Conservation (phyloP, 64 coral and sea anemone genomes). For the Dendrophyllia cribrosa region DNA sequence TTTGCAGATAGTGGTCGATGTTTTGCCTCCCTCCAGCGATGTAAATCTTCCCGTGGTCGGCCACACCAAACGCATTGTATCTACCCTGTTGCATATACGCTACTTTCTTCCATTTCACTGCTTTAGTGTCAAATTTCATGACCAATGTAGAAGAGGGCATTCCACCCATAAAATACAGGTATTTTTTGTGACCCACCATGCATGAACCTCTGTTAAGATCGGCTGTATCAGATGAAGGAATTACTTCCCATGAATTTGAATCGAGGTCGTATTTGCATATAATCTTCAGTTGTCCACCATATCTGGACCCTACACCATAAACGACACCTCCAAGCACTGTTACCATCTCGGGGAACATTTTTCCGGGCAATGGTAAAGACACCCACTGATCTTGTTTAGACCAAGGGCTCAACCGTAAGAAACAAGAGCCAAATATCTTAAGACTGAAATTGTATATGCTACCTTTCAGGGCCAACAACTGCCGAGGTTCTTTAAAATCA, state of each 20-base stretch:
- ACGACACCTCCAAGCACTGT: neutral
- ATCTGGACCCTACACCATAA: too few relatives aligned
- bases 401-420: neutral
- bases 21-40: neutral
- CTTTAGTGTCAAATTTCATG: neutral
- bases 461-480: neutral
- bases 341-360: neutral
- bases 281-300: too few relatives aligned
- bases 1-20: neutral
- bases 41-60: neutral
- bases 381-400: neutral
- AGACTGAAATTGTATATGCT: neutral
- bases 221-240: too few relatives aligned
- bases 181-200: neutral
- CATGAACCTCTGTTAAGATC: neutral
- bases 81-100: neutral
- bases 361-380: neutral
- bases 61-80: neutral
- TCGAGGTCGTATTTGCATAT: too few relatives aligned
- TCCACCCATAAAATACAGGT: conserved; percentile 36
- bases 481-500: neutral
- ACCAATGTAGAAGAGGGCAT: neutral
- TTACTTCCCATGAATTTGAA: too few relatives aligned
- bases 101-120: neutral
- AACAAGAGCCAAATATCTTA: neutral